Base-by-base conservation (phyloP, 2,113 vertebrate species). In the Xenopus laevis region DNA sequence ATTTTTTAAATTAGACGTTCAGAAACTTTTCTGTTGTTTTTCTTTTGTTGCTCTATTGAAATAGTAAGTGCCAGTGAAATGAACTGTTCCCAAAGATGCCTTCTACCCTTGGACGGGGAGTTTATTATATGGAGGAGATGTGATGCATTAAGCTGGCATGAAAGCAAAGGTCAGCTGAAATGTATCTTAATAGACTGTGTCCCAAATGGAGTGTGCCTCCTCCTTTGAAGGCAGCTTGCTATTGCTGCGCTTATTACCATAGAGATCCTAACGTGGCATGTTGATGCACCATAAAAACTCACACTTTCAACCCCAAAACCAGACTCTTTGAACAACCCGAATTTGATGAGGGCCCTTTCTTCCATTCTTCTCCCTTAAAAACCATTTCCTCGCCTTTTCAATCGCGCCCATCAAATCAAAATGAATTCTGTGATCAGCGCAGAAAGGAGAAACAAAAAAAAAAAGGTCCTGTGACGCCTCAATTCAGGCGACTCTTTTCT, bases 121-220 rank as follows among this genome's bases (percentile, higher is more conserved):
- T 84, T 52, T 84, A 81, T 83, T 79, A 81, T 80, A 81, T 80
- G 82, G 87, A 86, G 82, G 83, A 78, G 82, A 87, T 84, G 87
- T 87, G 90, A 86, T 90, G 89, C 89, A n/a, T n/a, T n/a, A n/a
- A n/a, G n/a, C n/a, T n/a, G n/a, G n/a, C n/a, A 85, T 90, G 88
- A 91, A 92, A 90, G 86, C 88, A 91, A 91, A 92, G 90, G 91
- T 91, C 91, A 91, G 81, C 83, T 81, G 89, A 92, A 93, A 93
- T 91, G 92, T 91, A 89, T 92, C 90, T 92, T 93, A 92, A 92
- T 91, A 92, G 90, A 92, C 89, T 91, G 90, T 91, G 90, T 93
- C 91, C 91, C 88, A 86, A 88, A 89, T 87, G 88, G 88, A 92
- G 90, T 92, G 89, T 90, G 90, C 88, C 89, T 89, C n/a, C n/a